Conservation (phyloP, 2,888 invertebrate genomes). For the Gymnosoma rotundatum region DNA sequence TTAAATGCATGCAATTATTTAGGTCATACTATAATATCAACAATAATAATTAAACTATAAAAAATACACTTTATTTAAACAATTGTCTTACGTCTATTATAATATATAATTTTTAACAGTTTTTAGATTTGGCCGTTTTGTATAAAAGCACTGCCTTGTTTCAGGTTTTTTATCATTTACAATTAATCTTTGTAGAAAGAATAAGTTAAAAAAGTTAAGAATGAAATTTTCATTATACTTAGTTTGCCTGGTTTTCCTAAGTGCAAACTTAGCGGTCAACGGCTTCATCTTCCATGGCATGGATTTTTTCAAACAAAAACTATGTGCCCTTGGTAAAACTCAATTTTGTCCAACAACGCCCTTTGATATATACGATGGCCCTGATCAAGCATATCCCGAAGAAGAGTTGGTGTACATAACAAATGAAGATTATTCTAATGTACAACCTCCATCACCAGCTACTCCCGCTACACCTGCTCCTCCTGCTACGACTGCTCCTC, state of each 20-base stretch:
- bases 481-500: no score
- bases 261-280: not conserved
- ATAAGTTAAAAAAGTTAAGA: not conserved
- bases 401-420: no score
- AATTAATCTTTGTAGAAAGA: not conserved
- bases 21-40: no score
- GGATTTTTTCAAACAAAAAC: not conserved
- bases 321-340: not conserved
- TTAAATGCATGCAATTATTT: no score
- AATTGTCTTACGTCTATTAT: not conserved
- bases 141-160: not conserved
- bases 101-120: not conserved
- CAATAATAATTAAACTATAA: no score
- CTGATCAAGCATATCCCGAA: no score
- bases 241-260: not conserved
- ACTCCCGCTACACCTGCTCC: no score
- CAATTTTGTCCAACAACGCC: not conserved
- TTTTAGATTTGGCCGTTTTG: not conserved
- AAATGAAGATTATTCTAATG: no score
- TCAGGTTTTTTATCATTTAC: not conserved
- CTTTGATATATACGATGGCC: no score
- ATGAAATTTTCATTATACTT: slow-evolving; percentile 39
- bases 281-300: not conserved
- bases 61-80: not conserved
- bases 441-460: no score